Conservation (phyloP, 2,113 vertebrate genomes). For the Saccopteryx bilineata region DNA sequence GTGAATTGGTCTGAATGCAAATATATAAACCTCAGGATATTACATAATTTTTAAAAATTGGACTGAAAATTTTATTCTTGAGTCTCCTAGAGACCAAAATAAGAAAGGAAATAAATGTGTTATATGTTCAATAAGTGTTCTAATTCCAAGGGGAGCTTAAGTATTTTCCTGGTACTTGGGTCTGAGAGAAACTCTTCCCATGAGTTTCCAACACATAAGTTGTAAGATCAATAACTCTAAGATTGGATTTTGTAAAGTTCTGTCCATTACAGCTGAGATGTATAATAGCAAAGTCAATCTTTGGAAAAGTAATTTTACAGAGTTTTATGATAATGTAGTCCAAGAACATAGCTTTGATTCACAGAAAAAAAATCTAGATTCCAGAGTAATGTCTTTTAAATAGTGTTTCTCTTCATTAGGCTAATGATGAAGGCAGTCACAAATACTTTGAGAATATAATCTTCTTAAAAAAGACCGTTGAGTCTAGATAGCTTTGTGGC, state of each 20-base stretch:
- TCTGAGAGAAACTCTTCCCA: neutral
- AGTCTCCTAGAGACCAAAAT: neutral
- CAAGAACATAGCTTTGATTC: neutral
- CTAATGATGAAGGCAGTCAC: neutral
- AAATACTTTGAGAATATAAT: neutral
- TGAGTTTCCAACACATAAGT: neutral
- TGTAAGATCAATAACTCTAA: neutral
- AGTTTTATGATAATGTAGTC: neutral
- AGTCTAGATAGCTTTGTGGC: neutral
- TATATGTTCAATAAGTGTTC: neutral
- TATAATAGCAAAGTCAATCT: neutral
- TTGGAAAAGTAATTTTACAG: neutral
- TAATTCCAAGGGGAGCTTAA: neutral
- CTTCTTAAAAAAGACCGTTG: neutral
- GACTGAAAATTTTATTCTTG: neutral
- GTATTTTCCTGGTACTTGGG: neutral
- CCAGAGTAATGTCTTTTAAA: neutral
- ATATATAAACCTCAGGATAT: neutral
- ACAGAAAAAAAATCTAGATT: neutral
- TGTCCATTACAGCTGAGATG: neutral
- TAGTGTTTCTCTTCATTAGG: neutral
- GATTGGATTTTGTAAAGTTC: slow-evolving; percentile 37
- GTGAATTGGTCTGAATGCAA: neutral
- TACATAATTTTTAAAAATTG: neutral
- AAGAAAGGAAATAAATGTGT: neutral